These are phyloP conservation scores for Picathartes gymnocephalus DNA, from an alignment of 2,113 vertebrate species.

Conservation along the genomic window DNA sequence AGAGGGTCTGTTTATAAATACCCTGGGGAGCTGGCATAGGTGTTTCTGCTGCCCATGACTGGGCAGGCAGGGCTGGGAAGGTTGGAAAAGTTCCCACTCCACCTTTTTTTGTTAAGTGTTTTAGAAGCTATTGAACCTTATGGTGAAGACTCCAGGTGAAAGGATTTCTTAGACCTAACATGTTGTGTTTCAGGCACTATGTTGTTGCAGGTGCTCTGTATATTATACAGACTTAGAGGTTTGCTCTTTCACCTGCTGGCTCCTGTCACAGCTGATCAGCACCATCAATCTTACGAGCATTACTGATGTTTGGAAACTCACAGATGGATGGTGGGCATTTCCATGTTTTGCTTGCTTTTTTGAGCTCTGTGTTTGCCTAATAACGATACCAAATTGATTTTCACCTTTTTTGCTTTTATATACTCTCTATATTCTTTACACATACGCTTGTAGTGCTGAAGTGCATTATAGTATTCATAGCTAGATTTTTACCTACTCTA, in stretches of 20 bases:
- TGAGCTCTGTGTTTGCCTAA: background rate
- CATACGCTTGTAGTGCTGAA: background rate
- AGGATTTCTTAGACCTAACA: background rate
- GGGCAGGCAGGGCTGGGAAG: background rate
- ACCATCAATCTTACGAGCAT: background rate
- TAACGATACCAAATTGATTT: background rate
- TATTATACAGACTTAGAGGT: background rate
- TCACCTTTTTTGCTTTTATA: background rate
- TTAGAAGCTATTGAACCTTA: background rate
- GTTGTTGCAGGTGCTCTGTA: background rate
- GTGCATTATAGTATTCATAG: accelerated
- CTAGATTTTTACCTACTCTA: background rate
- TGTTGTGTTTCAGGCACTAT: accelerated
- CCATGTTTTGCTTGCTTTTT: background rate
- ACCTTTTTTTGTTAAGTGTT: background rate
- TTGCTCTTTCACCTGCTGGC: background rate
- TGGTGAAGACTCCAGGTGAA: background rate
- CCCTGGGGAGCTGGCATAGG: background rate
- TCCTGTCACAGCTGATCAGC: background rate
- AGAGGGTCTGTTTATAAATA: background rate
- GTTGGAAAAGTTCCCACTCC: background rate
- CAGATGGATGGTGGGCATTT: background rate
- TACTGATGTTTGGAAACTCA: background rate
- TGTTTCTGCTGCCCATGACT: background rate
- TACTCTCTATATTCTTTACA: background rate